Base-by-base conservation (phyloP, 2,888 invertebrate genomes). In the Eilema sororculum region DNA sequence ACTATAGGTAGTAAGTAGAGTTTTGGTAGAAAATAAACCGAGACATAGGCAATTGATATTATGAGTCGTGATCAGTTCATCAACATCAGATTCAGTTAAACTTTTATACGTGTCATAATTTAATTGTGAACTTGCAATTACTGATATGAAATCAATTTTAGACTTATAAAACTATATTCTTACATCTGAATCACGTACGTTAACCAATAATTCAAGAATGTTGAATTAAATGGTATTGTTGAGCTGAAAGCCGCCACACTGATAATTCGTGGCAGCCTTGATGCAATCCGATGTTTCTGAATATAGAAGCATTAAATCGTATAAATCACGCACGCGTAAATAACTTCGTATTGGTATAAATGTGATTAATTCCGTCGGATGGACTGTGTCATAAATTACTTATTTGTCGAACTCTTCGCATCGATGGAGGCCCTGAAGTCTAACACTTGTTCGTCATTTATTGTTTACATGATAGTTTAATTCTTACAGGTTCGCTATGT, bases 321-420 rank as follows among this genome's bases (percentile, higher is more conserved):
- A 76, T 84, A 82, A 84, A 84, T 84, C 86, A 85, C 84, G 81
- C 77, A 82, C 78, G 70, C 78, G 78, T 77, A 80, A 83, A 84
- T 83, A 79, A 73, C 76, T 79, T 77, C 77, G 78, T 69, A 75
- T 78, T 76, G 69, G 78, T 81, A 80, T 80, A 79, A 84, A 81
- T 83, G 73, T 71, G 76, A 75, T 79, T 81, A 77, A 83, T 82
- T 66, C 70, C 71, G 73, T 71, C 72, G 67, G 76, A 78, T 80
- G 73, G 69, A 72, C 77, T 69, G 75, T 74, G 75, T 73, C 72
- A 76, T 74, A 28, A 74, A 73, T 76, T 68, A 63, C 68, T 65
- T 52, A 52, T 52, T 77, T 68, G 62, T 72, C 37, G 71, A 72
- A 74, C 65, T 56, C 63, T 16, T 22, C 30, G 30, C n/a, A n/a